Base-by-base conservation (phyloP, 92 coral and sea anemone genomes). In the Heteractis magnifica region DNA sequence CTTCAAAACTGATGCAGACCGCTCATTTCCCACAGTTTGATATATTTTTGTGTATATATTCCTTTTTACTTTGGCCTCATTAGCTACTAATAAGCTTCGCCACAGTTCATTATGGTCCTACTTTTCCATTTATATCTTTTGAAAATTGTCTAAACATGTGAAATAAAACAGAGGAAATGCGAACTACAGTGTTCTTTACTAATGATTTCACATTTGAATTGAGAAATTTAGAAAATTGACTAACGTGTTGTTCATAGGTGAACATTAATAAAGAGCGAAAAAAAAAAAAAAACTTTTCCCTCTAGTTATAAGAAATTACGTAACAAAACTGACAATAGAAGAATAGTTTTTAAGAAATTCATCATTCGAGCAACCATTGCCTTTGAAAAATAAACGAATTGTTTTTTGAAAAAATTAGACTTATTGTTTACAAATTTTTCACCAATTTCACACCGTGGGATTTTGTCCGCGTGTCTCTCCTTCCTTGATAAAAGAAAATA, bases 11-110 rank as follows among this genome's bases (percentile, higher is more conserved):
- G 48, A 16, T 51, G 51, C 81, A 78, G 81, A 13, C 76, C 49
- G 49, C 70, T 75, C 76, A 44, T 76, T 84, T 84, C 87, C 87
- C 87, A 84, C 87, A 83, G 87, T 76, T 18, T 76, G 64, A 77
- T 62, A n/a, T 55, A 50, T 19, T 51, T 5, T 49, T 11, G 51
- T 76, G 10, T 71, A 20, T 77, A 70, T 82, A 68, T 76, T 75
- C 78, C 52, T 34, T 48, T 70, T 44, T 55, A 15, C 60, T 55
- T 64, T 19, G 59, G 81, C 76, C 65, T 84, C 79, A 84, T 84
- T 77, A 75, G 76, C 18, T 49, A 19, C 55, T 84, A 84, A 75
- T 84, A 84, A 75, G 83, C 65, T 19, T 19, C 82, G 76, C 78
- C 83, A 77, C 74, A 79, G 64, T 71, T 85, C 88, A 85, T 85